These are phyloP conservation scores for Psettodes erumei DNA, from an alignment of 2,113 vertebrate genomes.

Conservation along the genomic window DNA sequence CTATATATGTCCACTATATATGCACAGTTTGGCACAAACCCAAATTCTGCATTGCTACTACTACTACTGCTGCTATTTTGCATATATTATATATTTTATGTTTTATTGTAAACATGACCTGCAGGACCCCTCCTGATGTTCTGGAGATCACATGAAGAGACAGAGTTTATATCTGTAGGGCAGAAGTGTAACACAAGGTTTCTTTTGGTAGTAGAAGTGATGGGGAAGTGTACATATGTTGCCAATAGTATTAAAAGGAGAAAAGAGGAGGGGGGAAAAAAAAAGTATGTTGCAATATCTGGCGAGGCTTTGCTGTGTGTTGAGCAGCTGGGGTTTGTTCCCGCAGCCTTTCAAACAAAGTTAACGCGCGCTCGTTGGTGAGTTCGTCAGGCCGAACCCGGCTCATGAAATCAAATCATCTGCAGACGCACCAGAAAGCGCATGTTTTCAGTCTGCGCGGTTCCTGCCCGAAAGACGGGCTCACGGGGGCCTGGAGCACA, in stretches of 20 bases:
- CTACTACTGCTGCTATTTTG: no score
- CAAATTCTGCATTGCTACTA: no score
- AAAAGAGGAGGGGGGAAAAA: no score
- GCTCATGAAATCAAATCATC: background rate
- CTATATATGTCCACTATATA: no score
- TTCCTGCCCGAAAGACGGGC: no score
- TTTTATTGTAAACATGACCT: no score
- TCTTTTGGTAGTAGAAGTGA: background rate
- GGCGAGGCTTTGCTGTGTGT: background rate
- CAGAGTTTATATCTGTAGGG: background rate
- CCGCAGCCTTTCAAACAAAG: background rate
- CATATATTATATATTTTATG: no score
- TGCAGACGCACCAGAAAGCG: background rate
- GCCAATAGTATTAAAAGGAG: background rate
- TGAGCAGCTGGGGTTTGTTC: slow-evolving; percentile 2
- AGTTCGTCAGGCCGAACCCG: background rate
- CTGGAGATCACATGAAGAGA: no score
- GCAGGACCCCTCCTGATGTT: no score
- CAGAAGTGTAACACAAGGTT: background rate
- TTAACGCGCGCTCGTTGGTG: background rate
- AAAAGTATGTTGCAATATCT: no score
- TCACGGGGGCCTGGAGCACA: background rate
- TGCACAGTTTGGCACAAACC: no score
- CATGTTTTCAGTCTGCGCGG: background rate
- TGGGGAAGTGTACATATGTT: background rate